Percentiles rank a stretch among this genome's conserved stretches.
phyloP scores from a whole-genome alignment of 2,113 vertebrate genomes.

The Camarhynchus parvulus region DNA sequence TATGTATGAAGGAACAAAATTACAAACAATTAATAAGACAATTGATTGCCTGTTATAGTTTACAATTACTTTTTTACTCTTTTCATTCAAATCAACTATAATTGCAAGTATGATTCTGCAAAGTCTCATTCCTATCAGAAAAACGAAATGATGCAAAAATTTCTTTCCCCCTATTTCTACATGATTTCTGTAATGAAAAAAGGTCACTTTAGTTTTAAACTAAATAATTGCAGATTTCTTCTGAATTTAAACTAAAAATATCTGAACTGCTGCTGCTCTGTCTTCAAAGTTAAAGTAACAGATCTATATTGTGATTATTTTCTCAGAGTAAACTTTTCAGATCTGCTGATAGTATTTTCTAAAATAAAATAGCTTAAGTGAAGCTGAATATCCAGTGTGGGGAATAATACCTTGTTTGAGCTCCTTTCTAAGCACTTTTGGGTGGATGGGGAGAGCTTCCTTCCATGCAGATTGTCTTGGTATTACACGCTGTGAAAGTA shows the following conservation, averaged over 20 bases:
- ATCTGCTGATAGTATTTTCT: neutral
- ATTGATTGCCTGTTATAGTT: neutral
- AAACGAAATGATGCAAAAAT: neutral
- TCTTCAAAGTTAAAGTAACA: neutral
- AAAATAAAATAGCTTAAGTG: neutral
- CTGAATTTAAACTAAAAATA: neutral
- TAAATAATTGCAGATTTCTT: neutral
- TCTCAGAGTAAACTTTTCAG: neutral
- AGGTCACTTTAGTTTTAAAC: neutral
- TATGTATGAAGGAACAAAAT: neutral
- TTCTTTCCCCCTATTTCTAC: neutral
- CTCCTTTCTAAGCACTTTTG: neutral
- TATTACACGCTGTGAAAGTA: accelerated
- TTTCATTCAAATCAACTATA: neutral
- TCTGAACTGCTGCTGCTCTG: neutral
- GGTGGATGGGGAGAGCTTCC: neutral
- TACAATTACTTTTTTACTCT: neutral
- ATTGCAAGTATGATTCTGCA: neutral
- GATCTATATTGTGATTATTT: neutral
- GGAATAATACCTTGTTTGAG: neutral
- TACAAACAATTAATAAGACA: neutral
- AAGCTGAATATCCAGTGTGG: neutral
- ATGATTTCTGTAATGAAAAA: neutral
- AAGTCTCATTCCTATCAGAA: neutral
- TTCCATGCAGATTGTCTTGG: neutral